These are phyloP conservation scores for Lindbergichthys nudifrons DNA, from an alignment of 2,797 vertebrate species.

Conservation along the genomic window DNA sequence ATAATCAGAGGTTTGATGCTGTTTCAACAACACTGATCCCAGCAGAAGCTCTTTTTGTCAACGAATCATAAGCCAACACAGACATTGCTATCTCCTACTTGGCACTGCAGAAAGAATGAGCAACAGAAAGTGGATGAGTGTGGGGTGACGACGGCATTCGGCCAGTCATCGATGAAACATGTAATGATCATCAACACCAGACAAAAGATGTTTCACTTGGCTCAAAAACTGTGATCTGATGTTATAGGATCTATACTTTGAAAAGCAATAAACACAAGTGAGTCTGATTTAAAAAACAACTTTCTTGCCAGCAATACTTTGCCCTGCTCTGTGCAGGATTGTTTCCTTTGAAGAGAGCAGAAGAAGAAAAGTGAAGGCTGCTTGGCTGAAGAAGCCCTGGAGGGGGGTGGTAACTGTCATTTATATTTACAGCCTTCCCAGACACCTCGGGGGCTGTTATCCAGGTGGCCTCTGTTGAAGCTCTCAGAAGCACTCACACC, in stretches of 20 bases:
- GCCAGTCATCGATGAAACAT: slow-evolving; percentile 27
- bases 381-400: slow-evolving; percentile 76
- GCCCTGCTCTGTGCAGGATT: slow-evolving; percentile 73
- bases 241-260: slow-evolving; percentile 47
- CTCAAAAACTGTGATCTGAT: slow-evolving; percentile 34
- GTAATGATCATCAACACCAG: slow-evolving; percentile 32
- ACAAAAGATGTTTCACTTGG: slow-evolving; percentile 15
- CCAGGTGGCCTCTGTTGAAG: slow-evolving; percentile 85
- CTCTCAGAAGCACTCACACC: slow-evolving; percentile 80
- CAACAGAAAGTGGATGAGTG: slow-evolving; percentile 36
- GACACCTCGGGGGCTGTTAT: slow-evolving; percentile 81
- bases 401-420: slow-evolving; percentile 82
- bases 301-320: slow-evolving; percentile 64
- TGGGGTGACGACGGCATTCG: slow-evolving; percentile 28
- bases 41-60: slow-evolving; percentile 42
- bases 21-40: slow-evolving; percentile 54
- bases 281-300: slow-evolving; percentile 37
- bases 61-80: slow-evolving; percentile 27
- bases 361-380: slow-evolving; percentile 75
- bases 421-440: slow-evolving; percentile 86
- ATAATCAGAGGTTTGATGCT: slow-evolving; percentile 55
- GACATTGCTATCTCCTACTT: slow-evolving; percentile 12
- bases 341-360: slow-evolving; percentile 77
- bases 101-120: slow-evolving; percentile 20
- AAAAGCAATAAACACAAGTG: slow-evolving; percentile 39